Percentiles rank a stretch among this genome's conserved stretches.
Evolutionary conservation across 1,140 invertebrate species (phyloP).

Genomic region (Heliconius melpomene): DNA sequence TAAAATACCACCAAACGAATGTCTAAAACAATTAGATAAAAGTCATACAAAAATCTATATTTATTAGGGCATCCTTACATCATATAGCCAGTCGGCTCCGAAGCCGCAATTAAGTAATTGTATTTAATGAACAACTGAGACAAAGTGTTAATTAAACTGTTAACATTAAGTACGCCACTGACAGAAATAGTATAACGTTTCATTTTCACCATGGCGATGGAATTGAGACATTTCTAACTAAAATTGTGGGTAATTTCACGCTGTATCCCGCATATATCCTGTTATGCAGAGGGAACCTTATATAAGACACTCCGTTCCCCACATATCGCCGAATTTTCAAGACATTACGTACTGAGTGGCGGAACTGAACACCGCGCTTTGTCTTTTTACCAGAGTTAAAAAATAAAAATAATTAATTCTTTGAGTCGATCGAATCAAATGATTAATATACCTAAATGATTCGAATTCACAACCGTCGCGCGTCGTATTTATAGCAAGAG

Average conservation of each 20-base stretch:
- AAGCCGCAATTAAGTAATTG: constrained; percentile 39
- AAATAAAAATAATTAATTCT: too few species aligned
- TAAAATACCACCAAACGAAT: too few species aligned
- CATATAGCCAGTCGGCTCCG: neutral
- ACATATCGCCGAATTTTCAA: neutral
- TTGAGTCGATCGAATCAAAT: too few species aligned
- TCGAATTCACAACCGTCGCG: too few species aligned
- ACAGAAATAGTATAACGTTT: constrained; percentile 16
- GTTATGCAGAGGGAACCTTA: neutral
- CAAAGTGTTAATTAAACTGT: constrained; percentile 42
- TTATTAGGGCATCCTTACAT: neutral
- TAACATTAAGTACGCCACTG: constrained; percentile 33
- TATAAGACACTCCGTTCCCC: neutral
- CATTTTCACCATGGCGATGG: neutral
- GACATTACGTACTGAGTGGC: too few species aligned
- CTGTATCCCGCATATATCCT: neutral
- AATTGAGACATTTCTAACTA: neutral
- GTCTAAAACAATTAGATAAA: neutral
- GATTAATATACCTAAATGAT: too few species aligned
- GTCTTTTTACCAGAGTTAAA: too few species aligned
- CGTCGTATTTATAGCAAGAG: too few species aligned
- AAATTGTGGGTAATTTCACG: neutral
- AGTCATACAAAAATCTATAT: neutral
- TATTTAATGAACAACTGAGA: constrained; percentile 40
- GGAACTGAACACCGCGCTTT: too few species aligned